Evolutionary conservation across 2,113 vertebrate genomes (phyloP), one percentile per base, ranked within the genome.

Genomic region (Forbesichthys papilliferus): DNA sequence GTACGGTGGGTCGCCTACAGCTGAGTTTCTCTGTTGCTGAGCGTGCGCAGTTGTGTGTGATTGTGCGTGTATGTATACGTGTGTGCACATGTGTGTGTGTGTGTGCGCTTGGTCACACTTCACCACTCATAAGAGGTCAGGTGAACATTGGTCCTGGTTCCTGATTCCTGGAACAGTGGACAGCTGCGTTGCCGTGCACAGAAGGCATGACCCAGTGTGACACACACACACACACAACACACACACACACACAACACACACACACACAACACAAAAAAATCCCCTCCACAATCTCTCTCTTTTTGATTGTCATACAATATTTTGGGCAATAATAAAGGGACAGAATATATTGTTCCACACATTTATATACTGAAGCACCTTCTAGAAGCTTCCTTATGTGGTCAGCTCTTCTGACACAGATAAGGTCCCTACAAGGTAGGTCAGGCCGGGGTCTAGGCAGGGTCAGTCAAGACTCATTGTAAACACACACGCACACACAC

Each of bases 111-210:
- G 80, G 86, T 88, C 83, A 86, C 79, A 81, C 80, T 86, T 77
- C 64, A 68, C 49, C 52, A 66, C 73, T 78, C 76, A 72, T 66
- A 16, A 71, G 74, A 87, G 82, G 86, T 90, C 86, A 90, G 86
- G 89, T 89, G 79, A 87, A 77, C 36, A 71, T 74, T 77, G 67
- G 79, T 82, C 74, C 80, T 90, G 80, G 86, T 90, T 90, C 78
- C 77, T 90, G 87, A 87, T 89, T 90, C 84, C 73, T 75, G 78
- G 80, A 89, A 86, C 64, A 84, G 75, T 84, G 80, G 84, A 90
- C 86, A 89, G 83, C 86, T 91, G 88, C 84, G 87, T 89, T 84
- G 86, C 3, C 10, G 20, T 11, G 16, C 69, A 83, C 80, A 80
- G 82, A 86, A 68, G 64, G 59, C 67, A 36, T 5, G 68, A 70